A percentile compares a stretch with the other conserved stretches of the same genome.
Evolutionary conservation across 2,888 invertebrate genomes (phyloP).

Genomic region (Mythimna albipuncta): DNA sequence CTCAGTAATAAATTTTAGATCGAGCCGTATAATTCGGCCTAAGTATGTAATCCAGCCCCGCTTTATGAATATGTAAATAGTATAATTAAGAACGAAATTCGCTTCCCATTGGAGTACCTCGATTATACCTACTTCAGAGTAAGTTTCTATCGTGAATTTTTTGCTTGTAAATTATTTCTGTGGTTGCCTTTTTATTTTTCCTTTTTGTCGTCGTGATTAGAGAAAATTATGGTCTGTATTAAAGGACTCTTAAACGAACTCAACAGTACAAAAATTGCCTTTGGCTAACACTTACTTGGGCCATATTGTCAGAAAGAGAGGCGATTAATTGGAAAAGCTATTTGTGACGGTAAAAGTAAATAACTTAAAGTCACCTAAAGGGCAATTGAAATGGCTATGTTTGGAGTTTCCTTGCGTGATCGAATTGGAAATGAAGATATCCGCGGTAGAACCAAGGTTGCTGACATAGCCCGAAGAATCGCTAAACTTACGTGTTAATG

Average conservation of each 20-base stretch:
- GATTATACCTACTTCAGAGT: constrained; percentile 20
- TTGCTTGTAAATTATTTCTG: constrained; percentile 13
- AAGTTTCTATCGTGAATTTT: constrained; percentile 4
- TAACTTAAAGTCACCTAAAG: too few relatives aligned
- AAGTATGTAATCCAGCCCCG: constrained; percentile 53
- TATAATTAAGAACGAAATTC: constrained; percentile 57
- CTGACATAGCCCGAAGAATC: too few relatives aligned
- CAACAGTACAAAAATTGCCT: background rate
- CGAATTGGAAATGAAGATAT: too few relatives aligned
- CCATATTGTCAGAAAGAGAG: too few relatives aligned
- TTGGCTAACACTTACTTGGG: too few relatives aligned
- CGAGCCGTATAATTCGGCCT: constrained; percentile 41
- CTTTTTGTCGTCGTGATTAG: background rate
- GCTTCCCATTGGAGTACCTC: constrained; percentile 23
- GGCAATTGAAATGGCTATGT: too few relatives aligned
- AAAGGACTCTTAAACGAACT: background rate
- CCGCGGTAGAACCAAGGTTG: too few relatives aligned
- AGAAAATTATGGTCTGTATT: background rate
- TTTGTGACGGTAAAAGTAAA: too few relatives aligned
- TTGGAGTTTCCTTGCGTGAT: too few relatives aligned
- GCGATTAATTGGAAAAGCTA: too few relatives aligned
- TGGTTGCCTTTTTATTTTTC: background rate
- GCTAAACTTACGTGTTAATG: too few relatives aligned
- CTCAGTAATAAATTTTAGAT: constrained; percentile 51
- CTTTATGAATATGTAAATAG: constrained; percentile 62